Conservation (phyloP, 2,113 vertebrate genomes). For the Neotoma lepida region DNA sequence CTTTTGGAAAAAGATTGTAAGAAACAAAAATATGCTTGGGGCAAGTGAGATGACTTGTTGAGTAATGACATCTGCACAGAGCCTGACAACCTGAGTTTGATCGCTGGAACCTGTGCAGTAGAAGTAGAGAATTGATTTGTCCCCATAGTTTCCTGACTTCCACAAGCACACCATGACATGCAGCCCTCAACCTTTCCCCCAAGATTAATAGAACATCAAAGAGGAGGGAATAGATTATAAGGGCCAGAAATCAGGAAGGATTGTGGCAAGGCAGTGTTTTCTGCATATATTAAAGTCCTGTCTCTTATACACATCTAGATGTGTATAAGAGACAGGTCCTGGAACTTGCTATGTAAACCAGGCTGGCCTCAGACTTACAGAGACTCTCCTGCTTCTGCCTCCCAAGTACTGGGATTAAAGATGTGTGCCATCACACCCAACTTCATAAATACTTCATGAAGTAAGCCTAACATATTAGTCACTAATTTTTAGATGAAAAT, state of each 20-base stretch:
- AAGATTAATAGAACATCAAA: background rate
- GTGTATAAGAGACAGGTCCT: too few species aligned
- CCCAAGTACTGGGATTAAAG: background rate
- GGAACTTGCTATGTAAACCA: background rate
- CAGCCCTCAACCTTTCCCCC: background rate
- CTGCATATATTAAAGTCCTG: too few species aligned
- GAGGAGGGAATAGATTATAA: background rate
- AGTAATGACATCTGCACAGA: background rate
- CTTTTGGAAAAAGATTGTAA: background rate
- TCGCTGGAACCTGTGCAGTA: background rate
- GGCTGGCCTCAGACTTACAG: background rate
- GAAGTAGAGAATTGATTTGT: background rate
- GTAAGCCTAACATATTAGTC: background rate
- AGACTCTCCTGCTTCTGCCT: background rate
- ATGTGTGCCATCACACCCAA: background rate
- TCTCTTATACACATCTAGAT: too few species aligned
- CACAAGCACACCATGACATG: background rate
- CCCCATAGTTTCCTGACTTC: background rate
- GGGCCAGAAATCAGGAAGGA: background rate
- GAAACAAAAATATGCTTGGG: background rate
- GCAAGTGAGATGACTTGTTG: background rate
- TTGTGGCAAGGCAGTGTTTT: background rate
- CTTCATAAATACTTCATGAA: background rate
- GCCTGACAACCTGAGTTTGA: background rate
- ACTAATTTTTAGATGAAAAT: background rate